Evolutionary conservation across 2,113 vertebrate species (phyloP).

Genomic region (Nycticorax nycticorax): DNA sequence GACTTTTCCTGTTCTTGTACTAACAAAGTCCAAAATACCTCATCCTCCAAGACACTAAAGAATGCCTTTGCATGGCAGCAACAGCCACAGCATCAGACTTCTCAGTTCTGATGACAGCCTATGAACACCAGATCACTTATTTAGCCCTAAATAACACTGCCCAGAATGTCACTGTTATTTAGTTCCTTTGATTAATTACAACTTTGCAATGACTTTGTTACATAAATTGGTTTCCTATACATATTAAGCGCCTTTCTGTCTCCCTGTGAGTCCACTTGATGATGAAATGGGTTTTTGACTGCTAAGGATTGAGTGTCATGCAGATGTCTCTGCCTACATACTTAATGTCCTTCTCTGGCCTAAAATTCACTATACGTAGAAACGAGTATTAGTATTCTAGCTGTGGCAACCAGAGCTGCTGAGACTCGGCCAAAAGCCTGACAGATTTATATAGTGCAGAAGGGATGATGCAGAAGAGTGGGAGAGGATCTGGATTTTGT

Average conservation of each 20-base stretch:
- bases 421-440: neutral
- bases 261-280: neutral
- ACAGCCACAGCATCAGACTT: neutral
- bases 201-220: neutral
- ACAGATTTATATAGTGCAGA: conserved; percentile 36
- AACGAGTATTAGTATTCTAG: conserved; percentile 26
- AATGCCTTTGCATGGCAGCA: neutral
- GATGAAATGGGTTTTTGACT: conserved; percentile 4
- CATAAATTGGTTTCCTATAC: conserved; percentile 13
- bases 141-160: conserved; percentile 28
- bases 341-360: neutral
- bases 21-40: neutral
- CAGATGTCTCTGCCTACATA: neutral
- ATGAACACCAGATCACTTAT: conserved; percentile 26
- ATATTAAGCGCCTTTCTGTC: conserved; percentile 7
- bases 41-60: neutral
- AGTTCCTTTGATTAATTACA: conserved; percentile 48
- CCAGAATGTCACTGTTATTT: conserved; percentile 40
- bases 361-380: neutral
- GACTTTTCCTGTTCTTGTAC: neutral
- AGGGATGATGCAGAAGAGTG: neutral
- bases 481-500: conserved; percentile 31
- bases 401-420: neutral
- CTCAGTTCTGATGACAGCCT: conserved; percentile 27
- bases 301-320: neutral